Evolutionary conservation across 1,140 invertebrate species (phyloP), one percentile per base, ranked within the genome.

Genomic region (Macrobrachium rosenbergii): DNA sequence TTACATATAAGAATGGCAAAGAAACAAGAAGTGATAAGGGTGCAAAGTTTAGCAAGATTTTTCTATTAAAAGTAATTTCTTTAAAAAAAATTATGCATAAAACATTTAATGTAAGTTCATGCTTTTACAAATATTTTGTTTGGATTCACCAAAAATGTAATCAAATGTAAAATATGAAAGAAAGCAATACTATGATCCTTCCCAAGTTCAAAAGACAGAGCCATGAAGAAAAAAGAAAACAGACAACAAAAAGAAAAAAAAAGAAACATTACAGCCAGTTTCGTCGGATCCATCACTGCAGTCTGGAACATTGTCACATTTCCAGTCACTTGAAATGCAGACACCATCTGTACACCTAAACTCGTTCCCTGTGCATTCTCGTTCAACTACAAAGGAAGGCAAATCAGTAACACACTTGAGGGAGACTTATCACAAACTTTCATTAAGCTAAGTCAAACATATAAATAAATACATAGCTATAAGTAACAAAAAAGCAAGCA

Each of bases 231-330:
- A 69, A n/a, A n/a, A 64, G 23, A 67, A 82, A 45, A 82, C 16
- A 72, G 60, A 69, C 23, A 7, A 63, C 37, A 69, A n/a, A 67
- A 63, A 82, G 64, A 64, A 45, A 82, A 58, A 82, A 64, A 67
- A 82, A 23, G 19, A 45, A 17, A 87, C 79, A 88, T 83, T 83
- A 89, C 92, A 92, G 73, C 91, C 76, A 16, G 86, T 80, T 88
- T 92, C 92, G 90, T 92, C 92, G 82, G 90, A 90, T 0, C 90
- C 90, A 88, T 92, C 91, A 19, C 78, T 77, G 90, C 92, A 92
- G 89, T 92, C 90, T n/a, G 88, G 76, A 11, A 90, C 90, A 23
- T 90, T 90, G 88, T 92, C 90, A 90, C 92, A 92, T 28, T 73
- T 76, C 79, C 90, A 89, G 0, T 43, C 60, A 58, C 83, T 80